phyloP scores from a whole-genome alignment of 2,888 invertebrate species.

The Tachina lurida region DNA sequence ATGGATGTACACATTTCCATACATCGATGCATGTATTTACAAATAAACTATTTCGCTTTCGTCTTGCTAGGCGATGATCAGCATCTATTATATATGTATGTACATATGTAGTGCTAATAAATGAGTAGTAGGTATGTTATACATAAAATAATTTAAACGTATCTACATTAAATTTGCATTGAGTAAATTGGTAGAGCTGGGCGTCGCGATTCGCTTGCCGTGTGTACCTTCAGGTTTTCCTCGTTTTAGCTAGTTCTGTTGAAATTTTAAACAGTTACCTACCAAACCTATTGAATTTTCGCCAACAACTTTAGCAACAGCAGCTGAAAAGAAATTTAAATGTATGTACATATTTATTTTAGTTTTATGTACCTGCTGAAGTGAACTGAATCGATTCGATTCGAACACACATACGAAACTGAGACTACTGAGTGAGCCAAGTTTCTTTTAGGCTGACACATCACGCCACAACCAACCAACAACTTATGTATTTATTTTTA shows the following conservation, averaged over 20 bases:
- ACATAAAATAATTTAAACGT: slow-evolving; percentile 1
- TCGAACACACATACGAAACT: slow-evolving; percentile 46
- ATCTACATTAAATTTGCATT: slow-evolving; percentile 45
- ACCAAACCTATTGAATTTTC: slow-evolving; percentile 24
- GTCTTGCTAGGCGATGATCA: slow-evolving; percentile 29
- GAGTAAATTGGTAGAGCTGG: slow-evolving; percentile 4
- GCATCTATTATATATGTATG: neutral
- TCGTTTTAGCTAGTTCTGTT: slow-evolving; percentile 6
- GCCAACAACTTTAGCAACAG: slow-evolving; percentile 31
- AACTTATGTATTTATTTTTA: slow-evolving; percentile 67
- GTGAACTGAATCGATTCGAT: slow-evolving; percentile 52
- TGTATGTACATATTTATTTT: slow-evolving; percentile 33
- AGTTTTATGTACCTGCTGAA: slow-evolving; percentile 21
- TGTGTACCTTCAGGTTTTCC: slow-evolving; percentile 27
- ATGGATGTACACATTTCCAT: neutral
- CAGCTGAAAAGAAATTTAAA: slow-evolving; percentile 57
- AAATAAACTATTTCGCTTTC: neutral
- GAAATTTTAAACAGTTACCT: slow-evolving; percentile 29
- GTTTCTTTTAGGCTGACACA: slow-evolving; percentile 58
- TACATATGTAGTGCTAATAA: neutral
- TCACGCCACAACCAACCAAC: slow-evolving; percentile 56
- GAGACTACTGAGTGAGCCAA: slow-evolving; percentile 64
- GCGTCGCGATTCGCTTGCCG: neutral
- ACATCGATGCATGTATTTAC: neutral
- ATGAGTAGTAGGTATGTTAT: neutral